A percentile compares a stretch with the other conserved stretches of the same genome.
These are phyloP conservation scores for Tinamus guttatus DNA, from an alignment of 2,113 vertebrate genomes.

Conservation along the genomic window DNA sequence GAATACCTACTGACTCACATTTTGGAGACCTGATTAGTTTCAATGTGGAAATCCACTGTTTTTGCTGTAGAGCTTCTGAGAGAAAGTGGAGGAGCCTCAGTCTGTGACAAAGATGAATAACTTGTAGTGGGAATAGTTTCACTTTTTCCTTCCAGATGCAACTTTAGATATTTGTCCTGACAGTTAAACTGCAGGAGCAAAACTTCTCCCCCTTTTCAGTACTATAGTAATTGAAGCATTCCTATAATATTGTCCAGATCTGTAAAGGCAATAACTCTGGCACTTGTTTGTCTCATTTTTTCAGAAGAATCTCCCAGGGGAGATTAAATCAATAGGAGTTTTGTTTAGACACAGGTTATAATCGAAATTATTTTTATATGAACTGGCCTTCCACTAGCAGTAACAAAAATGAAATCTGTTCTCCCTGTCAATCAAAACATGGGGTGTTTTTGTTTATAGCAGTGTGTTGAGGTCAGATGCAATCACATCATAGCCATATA, in stretches of 20 bases:
- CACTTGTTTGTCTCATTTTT: not conserved
- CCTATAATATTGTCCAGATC: not conserved
- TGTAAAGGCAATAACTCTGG: not conserved
- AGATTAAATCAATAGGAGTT: not conserved
- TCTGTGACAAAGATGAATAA: not conserved
- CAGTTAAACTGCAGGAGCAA: not conserved
- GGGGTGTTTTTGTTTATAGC: not conserved
- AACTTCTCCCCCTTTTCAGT: not conserved
- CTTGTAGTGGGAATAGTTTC: not conserved
- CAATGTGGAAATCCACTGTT: not conserved
- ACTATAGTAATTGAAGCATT: not conserved
- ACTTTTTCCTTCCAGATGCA: not conserved
- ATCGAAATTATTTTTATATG: not conserved
- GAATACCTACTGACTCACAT: not conserved
- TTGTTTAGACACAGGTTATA: not conserved
- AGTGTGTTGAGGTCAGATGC: rapidly evolving
- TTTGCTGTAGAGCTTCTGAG: not conserved
- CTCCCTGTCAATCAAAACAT: not conserved
- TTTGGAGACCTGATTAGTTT: not conserved
- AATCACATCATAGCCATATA: not conserved
- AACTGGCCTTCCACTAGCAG: not conserved
- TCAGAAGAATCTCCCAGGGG: not conserved
- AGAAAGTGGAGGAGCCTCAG: not conserved
- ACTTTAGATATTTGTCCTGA: not conserved
- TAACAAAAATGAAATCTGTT: not conserved